A percentile compares a stretch with the other conserved stretches of the same genome.
phyloP scores from a whole-genome alignment of 2,888 invertebrate species.

The Poecilus cupreus region DNA sequence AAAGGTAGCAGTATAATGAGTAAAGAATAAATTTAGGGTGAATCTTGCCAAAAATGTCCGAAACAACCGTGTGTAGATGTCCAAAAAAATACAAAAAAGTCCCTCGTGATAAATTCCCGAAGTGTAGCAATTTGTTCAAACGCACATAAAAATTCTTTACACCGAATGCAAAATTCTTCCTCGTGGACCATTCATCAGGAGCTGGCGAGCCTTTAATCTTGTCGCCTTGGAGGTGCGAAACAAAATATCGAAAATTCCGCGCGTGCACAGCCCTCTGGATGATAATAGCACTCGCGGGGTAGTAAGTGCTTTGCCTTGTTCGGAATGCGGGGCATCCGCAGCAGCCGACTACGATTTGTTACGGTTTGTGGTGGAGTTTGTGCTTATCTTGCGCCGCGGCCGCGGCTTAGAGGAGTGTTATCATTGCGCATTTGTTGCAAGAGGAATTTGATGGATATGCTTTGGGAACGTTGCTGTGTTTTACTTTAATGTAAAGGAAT shows the following conservation, averaged over 20 bases:
- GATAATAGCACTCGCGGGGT: constrained; percentile 35
- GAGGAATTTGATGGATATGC: background rate
- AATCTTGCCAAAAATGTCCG: no score
- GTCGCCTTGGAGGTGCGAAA: constrained; percentile 53
- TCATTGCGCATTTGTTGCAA: background rate
- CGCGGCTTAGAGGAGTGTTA: background rate
- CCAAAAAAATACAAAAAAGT: background rate
- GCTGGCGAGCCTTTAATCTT: constrained; percentile 34
- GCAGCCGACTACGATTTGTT: constrained; percentile 42
- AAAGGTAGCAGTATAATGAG: no score
- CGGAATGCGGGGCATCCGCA: constrained; percentile 21
- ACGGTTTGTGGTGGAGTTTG: constrained; percentile 50
- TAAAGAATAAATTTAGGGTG: no score
- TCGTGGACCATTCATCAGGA: constrained; percentile 40
- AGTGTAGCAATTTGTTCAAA: constrained; percentile 5
- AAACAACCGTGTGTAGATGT: background rate
- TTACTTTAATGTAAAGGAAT: no score
- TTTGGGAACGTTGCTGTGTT: no score
- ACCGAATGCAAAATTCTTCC: constrained; percentile 37
- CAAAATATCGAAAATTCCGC: constrained; percentile 48
- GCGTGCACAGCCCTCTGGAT: background rate
- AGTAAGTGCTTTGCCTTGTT: constrained; percentile 51
- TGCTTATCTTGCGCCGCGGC: background rate
- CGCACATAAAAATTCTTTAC: constrained; percentile 44
- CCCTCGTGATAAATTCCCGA: constrained; percentile 16